Evolutionary conservation across 1,140 invertebrate species (phyloP).

Genomic region (Globodera rostochiensis): DNA sequence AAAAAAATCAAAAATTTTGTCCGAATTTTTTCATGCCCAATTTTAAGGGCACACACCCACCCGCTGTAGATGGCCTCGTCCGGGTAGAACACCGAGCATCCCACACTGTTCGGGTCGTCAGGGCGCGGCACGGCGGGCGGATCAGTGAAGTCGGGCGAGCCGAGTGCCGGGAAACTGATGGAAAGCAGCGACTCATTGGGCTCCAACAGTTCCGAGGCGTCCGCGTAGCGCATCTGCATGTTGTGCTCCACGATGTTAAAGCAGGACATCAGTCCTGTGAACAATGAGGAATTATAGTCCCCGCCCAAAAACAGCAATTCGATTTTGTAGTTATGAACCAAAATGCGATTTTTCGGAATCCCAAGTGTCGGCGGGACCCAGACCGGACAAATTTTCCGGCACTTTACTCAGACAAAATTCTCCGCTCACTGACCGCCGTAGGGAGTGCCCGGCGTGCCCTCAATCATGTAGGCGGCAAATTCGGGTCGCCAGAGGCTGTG

Average conservation of each 20-base stretch:
- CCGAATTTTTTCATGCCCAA: too few relatives aligned
- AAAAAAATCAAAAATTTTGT: too few relatives aligned
- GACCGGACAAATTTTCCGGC: not conserved
- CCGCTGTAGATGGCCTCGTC: conserved; percentile 83
- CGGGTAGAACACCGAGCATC: conserved; percentile 88
- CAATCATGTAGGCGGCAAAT: conserved; percentile 97
- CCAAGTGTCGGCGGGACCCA: too few relatives aligned
- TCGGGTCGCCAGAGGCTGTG: conserved; percentile 89
- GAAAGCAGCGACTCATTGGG: conserved; percentile 84
- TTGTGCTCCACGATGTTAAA: conserved; percentile 97
- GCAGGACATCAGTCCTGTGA: conserved; percentile 78
- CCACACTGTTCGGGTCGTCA: conserved; percentile 73
- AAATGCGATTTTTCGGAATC: too few relatives aligned
- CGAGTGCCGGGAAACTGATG: conserved; percentile 74
- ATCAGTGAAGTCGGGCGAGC: conserved; percentile 83
- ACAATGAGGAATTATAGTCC: too few relatives aligned
- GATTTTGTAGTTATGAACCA: too few relatives aligned
- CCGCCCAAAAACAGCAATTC: too few relatives aligned
- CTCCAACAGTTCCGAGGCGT: conserved; percentile 78
- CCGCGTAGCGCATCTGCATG: conserved; percentile 82
- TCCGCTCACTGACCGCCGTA: conserved; percentile 71
- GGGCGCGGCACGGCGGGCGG: conserved; percentile 77
- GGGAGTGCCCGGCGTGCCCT: conserved; percentile 96
- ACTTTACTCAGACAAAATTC: not conserved
- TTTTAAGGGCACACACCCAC: not conserved